Evolutionary conservation across 2,113 vertebrate genomes (phyloP).

Genomic region (Catharus bicknelli): DNA sequence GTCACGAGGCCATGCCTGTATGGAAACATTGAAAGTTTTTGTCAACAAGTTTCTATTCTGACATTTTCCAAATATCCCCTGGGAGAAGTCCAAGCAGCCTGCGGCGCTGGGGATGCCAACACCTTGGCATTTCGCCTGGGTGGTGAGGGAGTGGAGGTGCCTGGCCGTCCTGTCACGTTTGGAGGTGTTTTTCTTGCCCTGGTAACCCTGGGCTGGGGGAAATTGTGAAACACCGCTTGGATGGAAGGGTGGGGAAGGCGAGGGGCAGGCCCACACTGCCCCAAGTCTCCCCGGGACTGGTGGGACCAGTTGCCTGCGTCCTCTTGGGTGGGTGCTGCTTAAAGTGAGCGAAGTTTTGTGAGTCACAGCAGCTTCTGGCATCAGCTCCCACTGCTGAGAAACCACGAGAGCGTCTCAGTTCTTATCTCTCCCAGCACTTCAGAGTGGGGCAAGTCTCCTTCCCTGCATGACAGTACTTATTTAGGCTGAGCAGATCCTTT

Average conservation of each 20-base stretch:
- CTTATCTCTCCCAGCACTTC: slow-evolving; percentile 25
- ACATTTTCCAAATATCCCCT: slow-evolving; percentile 46
- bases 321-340: background rate
- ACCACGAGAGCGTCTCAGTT: background rate
- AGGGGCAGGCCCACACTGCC: background rate
- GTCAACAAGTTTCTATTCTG: slow-evolving; percentile 59
- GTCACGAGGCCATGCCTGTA: background rate
- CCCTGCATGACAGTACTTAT: background rate
- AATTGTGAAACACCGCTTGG: slow-evolving; percentile 3
- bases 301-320: background rate
- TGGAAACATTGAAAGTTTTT: slow-evolving; percentile 34
- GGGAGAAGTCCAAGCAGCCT: slow-evolving; percentile 32
- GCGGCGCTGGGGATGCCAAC: background rate
- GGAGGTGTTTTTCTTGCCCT: background rate
- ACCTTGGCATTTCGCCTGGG: background rate
- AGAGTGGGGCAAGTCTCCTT: background rate
- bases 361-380: slow-evolving; percentile 29
- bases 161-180: background rate
- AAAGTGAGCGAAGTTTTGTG: background rate
- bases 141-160: background rate
- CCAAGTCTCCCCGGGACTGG: background rate
- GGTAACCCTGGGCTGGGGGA: background rate
- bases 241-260: background rate
- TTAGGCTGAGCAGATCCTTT: background rate
- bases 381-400: background rate